Evolutionary conservation across 2,888 invertebrate species (phyloP).

Genomic region (Apomyelois bistriatella): DNA sequence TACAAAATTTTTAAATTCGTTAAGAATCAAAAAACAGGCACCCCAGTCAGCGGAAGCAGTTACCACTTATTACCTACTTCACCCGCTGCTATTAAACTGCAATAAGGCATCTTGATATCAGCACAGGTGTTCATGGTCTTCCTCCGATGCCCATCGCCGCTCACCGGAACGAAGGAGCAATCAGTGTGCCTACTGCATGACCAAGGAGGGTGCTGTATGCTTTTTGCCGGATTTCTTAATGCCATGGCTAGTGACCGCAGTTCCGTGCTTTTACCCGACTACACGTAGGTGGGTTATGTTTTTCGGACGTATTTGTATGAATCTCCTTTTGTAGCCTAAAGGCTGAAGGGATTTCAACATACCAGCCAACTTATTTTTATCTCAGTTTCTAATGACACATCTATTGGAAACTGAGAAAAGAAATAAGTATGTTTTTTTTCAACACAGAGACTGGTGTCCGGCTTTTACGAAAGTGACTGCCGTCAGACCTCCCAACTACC

Average conservation of each 20-base stretch:
- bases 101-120: slow-evolving; percentile 3
- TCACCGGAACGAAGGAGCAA: slow-evolving; percentile 1
- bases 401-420: no score
- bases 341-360: no score
- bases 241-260: slow-evolving; percentile 4
- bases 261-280: not conserved
- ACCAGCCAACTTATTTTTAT: no score
- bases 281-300: not conserved
- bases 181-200: not conserved
- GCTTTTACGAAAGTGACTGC: no score
- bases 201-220: slow-evolving; percentile 8
- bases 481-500: no score
- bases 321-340: no score
- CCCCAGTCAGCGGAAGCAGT: not conserved
- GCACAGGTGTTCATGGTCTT: slow-evolving; percentile 7
- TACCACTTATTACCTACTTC: not conserved
- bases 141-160: slow-evolving; percentile 4
- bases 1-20: no score
- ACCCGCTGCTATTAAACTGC: not conserved
- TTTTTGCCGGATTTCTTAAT: slow-evolving; percentile 8
- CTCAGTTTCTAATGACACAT: no score
- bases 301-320: no score
- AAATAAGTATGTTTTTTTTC: no score
- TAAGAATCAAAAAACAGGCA: no score
- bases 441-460: no score